A percentile compares a stretch with the other conserved stretches of the same genome.
These are phyloP conservation scores for Drosophila ezoana DNA, from an alignment of 2,888 invertebrate species.

Conservation along the genomic window DNA sequence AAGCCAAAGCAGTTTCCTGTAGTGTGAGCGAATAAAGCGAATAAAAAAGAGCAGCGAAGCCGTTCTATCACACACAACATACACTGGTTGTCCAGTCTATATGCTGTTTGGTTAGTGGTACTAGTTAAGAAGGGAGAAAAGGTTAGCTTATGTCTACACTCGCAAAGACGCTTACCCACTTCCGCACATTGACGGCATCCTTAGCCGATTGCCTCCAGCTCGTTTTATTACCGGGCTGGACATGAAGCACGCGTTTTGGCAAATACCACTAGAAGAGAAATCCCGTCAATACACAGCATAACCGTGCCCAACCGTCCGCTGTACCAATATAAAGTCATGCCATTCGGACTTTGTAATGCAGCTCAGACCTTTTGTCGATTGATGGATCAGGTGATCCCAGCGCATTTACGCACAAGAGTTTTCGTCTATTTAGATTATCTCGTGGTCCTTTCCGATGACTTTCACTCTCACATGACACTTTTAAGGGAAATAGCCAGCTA, in stretches of 20 bases:
- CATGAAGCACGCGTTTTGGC: no score
- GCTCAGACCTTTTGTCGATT: conserved; percentile 5
- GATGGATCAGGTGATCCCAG: conserved; percentile 8
- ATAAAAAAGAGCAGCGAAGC: no score
- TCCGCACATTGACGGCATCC: no score
- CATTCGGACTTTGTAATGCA: neutral
- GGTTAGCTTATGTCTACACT: conserved; percentile 1
- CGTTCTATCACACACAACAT: no score
- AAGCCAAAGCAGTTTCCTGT: no score
- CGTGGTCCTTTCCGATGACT: neutral
- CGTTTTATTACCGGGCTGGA: no score
- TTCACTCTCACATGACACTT: neutral
- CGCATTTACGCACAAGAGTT: conserved; percentile 29
- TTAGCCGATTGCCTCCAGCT: no score
- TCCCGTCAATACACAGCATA: conserved; percentile 34
- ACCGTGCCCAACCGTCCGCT: conserved; percentile 41
- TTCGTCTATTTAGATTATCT: conserved; percentile 32
- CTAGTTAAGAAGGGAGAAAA: neutral
- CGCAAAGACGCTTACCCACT: neutral
- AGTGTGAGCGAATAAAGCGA: no score
- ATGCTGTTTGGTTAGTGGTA: no score
- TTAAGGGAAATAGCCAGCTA: no score
- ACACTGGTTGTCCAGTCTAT: no score
- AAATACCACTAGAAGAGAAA: conserved; percentile 27
- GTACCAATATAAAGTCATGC: conserved; percentile 36